Conservation (phyloP, 1,140 invertebrate species). For the Atopsyche davidsoni region DNA sequence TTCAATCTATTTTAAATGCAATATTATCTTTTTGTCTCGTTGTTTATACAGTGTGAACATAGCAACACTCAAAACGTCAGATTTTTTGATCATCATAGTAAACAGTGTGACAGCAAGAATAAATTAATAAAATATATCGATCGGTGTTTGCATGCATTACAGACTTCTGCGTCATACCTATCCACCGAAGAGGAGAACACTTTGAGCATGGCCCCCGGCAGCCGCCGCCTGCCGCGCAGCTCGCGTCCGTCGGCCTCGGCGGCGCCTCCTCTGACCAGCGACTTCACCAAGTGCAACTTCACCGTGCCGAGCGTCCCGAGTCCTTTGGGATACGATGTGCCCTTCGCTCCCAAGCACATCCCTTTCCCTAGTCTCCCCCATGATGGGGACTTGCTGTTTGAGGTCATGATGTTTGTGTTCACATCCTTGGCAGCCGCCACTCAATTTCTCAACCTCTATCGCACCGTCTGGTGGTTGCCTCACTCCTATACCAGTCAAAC, state of each 20-base stretch:
- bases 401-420: slow-evolving; percentile 78
- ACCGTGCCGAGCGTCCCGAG: slow-evolving; percentile 2
- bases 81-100: too few relatives aligned
- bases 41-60: too few relatives aligned
- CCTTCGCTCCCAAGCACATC: slow-evolving; percentile 65
- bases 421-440: slow-evolving; percentile 66
- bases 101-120: too few relatives aligned
- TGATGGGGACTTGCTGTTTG: slow-evolving; percentile 80
- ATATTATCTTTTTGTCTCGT: too few relatives aligned
- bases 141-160: slow-evolving; percentile 5
- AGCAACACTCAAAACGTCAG: too few relatives aligned
- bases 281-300: slow-evolving; percentile 22
- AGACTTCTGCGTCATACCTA: slow-evolving; percentile 14
- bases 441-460: slow-evolving; percentile 92
- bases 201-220: slow-evolving; percentile 15
- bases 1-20: too few relatives aligned
- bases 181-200: slow-evolving; percentile 14
- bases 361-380: slow-evolving; percentile 77
- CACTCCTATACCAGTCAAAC: slow-evolving; percentile 83
- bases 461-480: slow-evolving; percentile 95
- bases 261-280: slow-evolving; percentile 2
- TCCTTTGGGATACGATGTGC: slow-evolving; percentile 21
- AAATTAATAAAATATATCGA: too few relatives aligned
- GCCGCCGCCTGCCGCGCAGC: slow-evolving; percentile 12
- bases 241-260: slow-evolving; percentile 9